Evolutionary conservation across 2,888 invertebrate species (phyloP).

Genomic region (Helobdella robusta): DNA sequence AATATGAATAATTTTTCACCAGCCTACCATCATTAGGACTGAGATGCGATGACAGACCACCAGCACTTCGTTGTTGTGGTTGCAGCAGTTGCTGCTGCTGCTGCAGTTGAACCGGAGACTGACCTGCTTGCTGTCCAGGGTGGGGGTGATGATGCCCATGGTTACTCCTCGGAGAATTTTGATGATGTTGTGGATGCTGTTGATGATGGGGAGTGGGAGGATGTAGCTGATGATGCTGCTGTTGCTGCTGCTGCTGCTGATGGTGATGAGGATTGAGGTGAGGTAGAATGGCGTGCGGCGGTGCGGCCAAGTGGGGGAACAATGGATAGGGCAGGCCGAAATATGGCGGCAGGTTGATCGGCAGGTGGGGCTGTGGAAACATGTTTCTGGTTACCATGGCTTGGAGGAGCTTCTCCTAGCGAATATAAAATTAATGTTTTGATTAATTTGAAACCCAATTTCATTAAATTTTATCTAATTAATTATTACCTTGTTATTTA

Average conservation of each 20-base stretch:
- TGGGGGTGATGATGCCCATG: background rate
- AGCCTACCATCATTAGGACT: too few relatives aligned
- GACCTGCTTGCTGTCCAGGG: background rate
- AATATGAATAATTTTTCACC: too few relatives aligned
- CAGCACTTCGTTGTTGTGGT: too few relatives aligned
- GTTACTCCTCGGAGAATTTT: background rate
- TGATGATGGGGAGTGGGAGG: background rate
- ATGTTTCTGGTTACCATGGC: slow-evolving; percentile 26
- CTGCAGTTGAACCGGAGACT: too few relatives aligned
- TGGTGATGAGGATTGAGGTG: background rate
- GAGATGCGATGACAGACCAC: too few relatives aligned
- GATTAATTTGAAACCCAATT: too few relatives aligned
- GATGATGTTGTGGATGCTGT: background rate
- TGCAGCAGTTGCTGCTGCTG: too few relatives aligned
- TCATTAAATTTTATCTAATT: too few relatives aligned
- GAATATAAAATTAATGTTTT: too few relatives aligned
- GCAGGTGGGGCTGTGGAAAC: slow-evolving; percentile 17
- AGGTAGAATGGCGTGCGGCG: background rate
- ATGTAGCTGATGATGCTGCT: background rate
- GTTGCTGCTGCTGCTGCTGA: background rate
- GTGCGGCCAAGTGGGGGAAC: background rate
- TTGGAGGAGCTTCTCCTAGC: slow-evolving; percentile 28
- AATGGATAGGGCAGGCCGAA: slow-evolving; percentile 47
- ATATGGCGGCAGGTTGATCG: slow-evolving; percentile 50
- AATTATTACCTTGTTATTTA: too few relatives aligned